Percentiles rank a stretch among this genome's conserved stretches.
phyloP scores from a whole-genome alignment of 2,888 invertebrate species.

The Germaria angustata region DNA sequence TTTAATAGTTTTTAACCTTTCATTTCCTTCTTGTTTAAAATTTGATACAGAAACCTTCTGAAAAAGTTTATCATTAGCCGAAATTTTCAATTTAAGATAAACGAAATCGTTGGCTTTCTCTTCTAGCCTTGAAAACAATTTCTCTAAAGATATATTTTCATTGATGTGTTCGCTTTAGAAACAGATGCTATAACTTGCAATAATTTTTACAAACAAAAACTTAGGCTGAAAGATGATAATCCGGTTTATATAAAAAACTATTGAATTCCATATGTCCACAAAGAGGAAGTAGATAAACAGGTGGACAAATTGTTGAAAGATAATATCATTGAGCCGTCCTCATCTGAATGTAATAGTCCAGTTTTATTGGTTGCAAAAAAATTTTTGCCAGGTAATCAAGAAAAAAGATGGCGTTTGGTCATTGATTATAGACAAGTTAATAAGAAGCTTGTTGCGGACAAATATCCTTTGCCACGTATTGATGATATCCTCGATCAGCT shows the following conservation, averaged over 20 bases:
- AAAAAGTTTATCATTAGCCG: too few species aligned
- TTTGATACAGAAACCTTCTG: too few species aligned
- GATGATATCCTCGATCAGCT: slow-evolving; percentile 12
- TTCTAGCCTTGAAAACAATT: too few species aligned
- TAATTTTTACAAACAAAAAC: background rate
- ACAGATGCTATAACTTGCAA: background rate
- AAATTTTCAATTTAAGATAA: too few species aligned
- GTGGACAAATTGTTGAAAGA: background rate
- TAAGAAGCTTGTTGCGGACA: slow-evolving; percentile 10
- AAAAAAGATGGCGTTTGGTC: background rate
- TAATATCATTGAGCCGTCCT: background rate
- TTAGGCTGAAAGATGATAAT: background rate
- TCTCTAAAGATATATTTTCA: too few species aligned
- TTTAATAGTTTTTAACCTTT: too few species aligned
- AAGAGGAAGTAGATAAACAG: background rate
- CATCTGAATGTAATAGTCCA: background rate
- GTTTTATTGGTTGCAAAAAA: background rate
- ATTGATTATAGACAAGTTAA: background rate
- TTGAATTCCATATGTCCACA: background rate
- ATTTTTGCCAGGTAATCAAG: background rate
- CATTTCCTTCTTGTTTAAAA: too few species aligned
- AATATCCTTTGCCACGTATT: slow-evolving; percentile 4
- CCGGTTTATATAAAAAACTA: background rate
- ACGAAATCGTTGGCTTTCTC: too few species aligned
- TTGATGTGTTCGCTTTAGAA: background rate